Evolutionary conservation across 2,113 vertebrate genomes (phyloP).

Genomic region (Chamaea fasciata): DNA sequence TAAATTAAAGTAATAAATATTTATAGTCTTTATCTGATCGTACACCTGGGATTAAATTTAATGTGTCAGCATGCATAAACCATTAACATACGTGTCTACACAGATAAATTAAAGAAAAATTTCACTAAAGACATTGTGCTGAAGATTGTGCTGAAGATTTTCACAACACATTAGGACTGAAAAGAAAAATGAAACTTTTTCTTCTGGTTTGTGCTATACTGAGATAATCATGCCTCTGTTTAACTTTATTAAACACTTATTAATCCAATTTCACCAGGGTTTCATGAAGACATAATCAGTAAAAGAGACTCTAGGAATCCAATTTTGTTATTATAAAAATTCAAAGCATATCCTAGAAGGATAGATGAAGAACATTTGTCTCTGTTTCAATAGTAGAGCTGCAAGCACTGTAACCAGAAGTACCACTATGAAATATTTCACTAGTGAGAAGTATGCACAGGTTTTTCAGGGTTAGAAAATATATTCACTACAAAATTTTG

Average conservation of each 20-base stretch:
- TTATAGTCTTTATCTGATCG: neutral
- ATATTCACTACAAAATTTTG: neutral
- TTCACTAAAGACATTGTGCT: neutral
- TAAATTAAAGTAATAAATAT: neutral
- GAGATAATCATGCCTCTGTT: neutral
- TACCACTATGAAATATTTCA: neutral
- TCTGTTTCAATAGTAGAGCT: neutral
- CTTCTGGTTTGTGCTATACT: neutral
- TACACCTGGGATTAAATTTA: neutral
- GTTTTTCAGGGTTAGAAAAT: neutral
- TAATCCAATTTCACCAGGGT: neutral
- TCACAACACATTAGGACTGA: neutral
- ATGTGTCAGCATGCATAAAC: neutral
- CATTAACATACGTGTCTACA: neutral
- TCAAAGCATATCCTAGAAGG: neutral
- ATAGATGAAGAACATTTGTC: neutral
- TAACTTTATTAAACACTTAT: neutral
- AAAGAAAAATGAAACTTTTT: neutral
- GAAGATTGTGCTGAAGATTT: neutral
- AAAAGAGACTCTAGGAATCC: neutral
- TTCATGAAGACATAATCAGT: neutral
- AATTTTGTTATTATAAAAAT: neutral
- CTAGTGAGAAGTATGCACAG: neutral
- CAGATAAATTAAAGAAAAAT: neutral
- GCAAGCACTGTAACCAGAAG: neutral